A percentile compares a stretch with the other conserved stretches of the same genome.
Evolutionary conservation across 2,113 vertebrate species (phyloP).

Genomic region (Anguilla rostrata): DNA sequence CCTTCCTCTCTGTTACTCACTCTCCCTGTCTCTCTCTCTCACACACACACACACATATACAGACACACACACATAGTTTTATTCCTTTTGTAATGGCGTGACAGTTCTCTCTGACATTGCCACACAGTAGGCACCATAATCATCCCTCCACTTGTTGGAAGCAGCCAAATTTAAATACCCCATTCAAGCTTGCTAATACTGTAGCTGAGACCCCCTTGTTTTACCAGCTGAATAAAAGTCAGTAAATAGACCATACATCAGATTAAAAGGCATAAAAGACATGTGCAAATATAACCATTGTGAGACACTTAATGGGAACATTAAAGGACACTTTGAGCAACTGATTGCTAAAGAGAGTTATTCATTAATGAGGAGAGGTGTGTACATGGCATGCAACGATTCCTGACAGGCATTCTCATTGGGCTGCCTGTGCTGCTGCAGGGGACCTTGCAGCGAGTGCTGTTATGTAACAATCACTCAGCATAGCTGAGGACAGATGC

Average conservation of each 20-base stretch:
- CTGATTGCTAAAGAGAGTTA: neutral
- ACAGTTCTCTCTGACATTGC: no score
- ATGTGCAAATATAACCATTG: neutral
- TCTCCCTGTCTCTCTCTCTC: no score
- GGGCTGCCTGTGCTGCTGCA: conserved; percentile 16
- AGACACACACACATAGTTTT: no score
- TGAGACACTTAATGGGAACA: neutral
- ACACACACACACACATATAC: no score
- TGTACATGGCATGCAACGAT: conserved; percentile 3
- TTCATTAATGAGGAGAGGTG: conserved; percentile 14
- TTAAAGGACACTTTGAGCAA: neutral
- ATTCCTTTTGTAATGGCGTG: no score
- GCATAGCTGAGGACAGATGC: conserved; percentile 24
- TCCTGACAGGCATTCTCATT: conserved; percentile 24
- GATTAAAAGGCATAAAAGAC: neutral
- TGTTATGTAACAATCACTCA: conserved; percentile 33
- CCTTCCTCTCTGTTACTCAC: no score
- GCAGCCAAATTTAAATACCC: no score
- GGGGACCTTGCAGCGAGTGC: conserved; percentile 14
- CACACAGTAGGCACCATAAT: no score
- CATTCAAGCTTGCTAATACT: no score
- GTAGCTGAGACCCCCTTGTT: no score
- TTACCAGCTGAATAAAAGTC: neutral
- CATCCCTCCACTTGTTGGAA: no score
- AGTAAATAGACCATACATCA: neutral